phyloP scores from a whole-genome alignment of 2,888 invertebrate species.

The Brassicogethes aeneus region DNA sequence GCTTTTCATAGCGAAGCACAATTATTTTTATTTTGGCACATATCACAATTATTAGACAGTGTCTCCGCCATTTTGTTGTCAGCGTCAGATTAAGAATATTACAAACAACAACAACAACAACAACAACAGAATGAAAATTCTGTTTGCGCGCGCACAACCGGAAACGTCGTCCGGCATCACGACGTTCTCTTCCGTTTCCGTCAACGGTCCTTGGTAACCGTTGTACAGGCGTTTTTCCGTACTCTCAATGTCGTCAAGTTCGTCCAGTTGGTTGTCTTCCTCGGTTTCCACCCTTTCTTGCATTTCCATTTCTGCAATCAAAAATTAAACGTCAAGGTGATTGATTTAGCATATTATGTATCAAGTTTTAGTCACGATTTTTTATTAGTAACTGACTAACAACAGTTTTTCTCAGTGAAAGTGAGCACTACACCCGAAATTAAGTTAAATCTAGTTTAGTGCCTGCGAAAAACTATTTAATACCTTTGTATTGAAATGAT shows the following conservation, averaged over 20 bases:
- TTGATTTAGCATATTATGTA: too few relatives aligned
- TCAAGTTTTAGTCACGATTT: too few relatives aligned
- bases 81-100: slow-evolving; percentile 32
- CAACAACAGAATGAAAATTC: slow-evolving; percentile 24
- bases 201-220: slow-evolving; percentile 56
- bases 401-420: too few relatives aligned
- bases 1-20: slow-evolving; percentile 38
- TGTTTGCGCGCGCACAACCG: slow-evolving; percentile 14
- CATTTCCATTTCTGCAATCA: slow-evolving; percentile 53
- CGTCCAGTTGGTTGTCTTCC: slow-evolving; percentile 37
- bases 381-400: too few relatives aligned
- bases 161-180: slow-evolving; percentile 24
- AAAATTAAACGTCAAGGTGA: too few relatives aligned
- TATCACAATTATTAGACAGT: slow-evolving; percentile 33
- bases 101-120: slow-evolving; percentile 31
- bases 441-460: too few relatives aligned
- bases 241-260: slow-evolving; percentile 24
- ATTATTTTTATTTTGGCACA: slow-evolving; percentile 34
- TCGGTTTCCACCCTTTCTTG: slow-evolving; percentile 46
- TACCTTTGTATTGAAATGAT: too few relatives aligned
- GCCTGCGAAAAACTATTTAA: too few relatives aligned
- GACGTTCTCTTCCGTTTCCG: slow-evolving; percentile 46
- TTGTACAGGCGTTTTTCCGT: slow-evolving; percentile 37
- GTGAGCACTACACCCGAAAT: too few relatives aligned
- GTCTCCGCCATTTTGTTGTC: slow-evolving; percentile 26